Percentiles rank a stretch among this genome's conserved stretches.
These are phyloP conservation scores for Ascaphus truei DNA, from an alignment of 2,113 vertebrate genomes.

Conservation along the genomic window DNA sequence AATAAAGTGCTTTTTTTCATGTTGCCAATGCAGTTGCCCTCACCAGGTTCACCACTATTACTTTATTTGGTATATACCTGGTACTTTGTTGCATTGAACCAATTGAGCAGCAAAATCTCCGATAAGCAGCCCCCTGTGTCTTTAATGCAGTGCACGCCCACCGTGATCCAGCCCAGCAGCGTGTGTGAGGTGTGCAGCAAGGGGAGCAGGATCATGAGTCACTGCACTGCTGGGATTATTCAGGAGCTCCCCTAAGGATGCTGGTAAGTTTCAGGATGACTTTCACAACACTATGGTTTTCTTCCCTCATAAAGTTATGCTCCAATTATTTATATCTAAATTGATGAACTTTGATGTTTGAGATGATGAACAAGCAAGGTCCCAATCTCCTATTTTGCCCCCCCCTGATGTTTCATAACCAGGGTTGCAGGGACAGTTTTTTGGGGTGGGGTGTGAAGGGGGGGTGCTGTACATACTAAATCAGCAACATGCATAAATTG, in stretches of 20 bases:
- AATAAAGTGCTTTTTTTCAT: too few relatives aligned
- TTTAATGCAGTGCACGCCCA: constrained; percentile 30
- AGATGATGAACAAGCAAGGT: neutral
- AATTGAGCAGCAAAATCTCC: too few relatives aligned
- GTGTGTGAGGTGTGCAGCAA: constrained; percentile 5
- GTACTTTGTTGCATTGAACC: too few relatives aligned
- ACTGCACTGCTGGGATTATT: neutral
- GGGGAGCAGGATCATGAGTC: constrained; percentile 5
- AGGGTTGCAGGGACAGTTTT: too few relatives aligned
- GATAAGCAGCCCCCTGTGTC: constrained; percentile 4
- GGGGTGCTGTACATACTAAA: too few relatives aligned
- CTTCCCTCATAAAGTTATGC: too few relatives aligned
- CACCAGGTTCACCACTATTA: too few relatives aligned
- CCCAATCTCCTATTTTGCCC: neutral
- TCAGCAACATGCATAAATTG: too few relatives aligned
- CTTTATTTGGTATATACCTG: too few relatives aligned
- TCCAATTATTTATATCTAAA: neutral
- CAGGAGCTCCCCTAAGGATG: neutral
- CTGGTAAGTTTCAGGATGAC: constrained; percentile 10
- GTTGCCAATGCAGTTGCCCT: too few relatives aligned
- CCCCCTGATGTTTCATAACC: constrained; percentile 23
- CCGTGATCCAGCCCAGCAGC: constrained; percentile 20
- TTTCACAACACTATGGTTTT: neutral
- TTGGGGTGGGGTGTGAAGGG: too few relatives aligned
- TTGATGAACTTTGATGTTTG: neutral